These are phyloP conservation scores for Procambarus virginalis DNA, from an alignment of 1,140 invertebrate genomes.

Conservation along the genomic window DNA sequence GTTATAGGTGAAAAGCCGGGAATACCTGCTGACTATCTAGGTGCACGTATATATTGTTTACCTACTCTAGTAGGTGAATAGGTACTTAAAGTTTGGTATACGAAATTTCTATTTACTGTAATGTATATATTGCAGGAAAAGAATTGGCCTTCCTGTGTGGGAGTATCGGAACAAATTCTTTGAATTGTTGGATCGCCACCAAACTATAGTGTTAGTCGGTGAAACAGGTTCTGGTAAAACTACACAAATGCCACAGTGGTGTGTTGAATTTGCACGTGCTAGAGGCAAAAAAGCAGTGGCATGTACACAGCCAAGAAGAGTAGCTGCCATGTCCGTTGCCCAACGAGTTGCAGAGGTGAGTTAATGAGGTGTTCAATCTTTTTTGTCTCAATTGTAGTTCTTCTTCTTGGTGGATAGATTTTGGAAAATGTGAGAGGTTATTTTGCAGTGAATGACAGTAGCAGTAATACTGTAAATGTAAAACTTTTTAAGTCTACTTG, in stretches of 20 bases:
- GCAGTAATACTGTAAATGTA: too few relatives aligned
- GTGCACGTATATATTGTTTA: too few relatives aligned
- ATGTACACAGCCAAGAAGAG: constrained; percentile 97
- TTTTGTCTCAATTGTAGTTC: too few relatives aligned
- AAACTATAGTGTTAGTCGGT: constrained; percentile 94
- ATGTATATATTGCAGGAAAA: constrained; percentile 80
- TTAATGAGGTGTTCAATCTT: background rate
- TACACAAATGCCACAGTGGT: constrained; percentile 82
- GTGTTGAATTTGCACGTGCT: constrained; percentile 86
- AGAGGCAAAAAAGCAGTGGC: constrained; percentile 89
- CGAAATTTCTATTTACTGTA: background rate
- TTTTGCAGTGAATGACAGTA: too few relatives aligned
- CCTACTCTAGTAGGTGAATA: too few relatives aligned
- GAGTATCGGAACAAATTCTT: constrained; percentile 98
- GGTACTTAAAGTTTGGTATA: too few relatives aligned
- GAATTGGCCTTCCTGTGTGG: constrained; percentile 95
- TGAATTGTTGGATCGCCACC: constrained; percentile 90
- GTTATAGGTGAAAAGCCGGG: too few relatives aligned
- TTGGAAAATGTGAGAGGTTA: too few relatives aligned
- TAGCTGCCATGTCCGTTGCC: constrained; percentile 99
- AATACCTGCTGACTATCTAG: too few relatives aligned
- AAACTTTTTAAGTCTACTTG: too few relatives aligned
- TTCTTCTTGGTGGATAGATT: too few relatives aligned
- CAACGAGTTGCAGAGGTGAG: constrained; percentile 94
- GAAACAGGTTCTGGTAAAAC: constrained; percentile 99